phyloP scores from a whole-genome alignment of 1,140 invertebrate species.

The Phortica variegata region DNA sequence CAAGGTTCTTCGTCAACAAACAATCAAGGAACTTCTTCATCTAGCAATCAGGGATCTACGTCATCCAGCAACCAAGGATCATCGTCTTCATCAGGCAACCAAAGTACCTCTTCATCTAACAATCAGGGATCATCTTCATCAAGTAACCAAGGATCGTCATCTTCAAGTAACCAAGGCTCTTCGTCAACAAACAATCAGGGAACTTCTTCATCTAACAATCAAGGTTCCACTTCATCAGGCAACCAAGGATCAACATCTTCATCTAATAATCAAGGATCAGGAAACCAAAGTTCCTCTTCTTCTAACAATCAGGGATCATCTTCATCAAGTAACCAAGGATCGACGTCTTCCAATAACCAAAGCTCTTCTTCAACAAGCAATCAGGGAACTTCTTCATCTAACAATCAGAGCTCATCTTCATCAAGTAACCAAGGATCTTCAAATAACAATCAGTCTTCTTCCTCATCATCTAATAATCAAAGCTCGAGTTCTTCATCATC shows the following conservation, averaged over 20 bases:
- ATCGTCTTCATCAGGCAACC: no score
- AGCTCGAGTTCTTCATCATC: conserved; percentile 28
- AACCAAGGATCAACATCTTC: conserved; percentile 9
- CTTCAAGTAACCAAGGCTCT: conserved; percentile 10
- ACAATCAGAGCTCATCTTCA: conserved; percentile 15
- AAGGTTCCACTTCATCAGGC: conserved; percentile 13
- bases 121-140: conserved; percentile 17
- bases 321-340: conserved; percentile 16
- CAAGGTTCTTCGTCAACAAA: conserved; percentile 11
- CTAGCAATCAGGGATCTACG: conserved; percentile 18
- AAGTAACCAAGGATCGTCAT: no score
- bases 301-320: conserved; percentile 25
- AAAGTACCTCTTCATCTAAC: conserved; percentile 7
- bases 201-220: conserved; percentile 6
- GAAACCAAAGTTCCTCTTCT: background rate
- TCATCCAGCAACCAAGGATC: background rate
- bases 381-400: background rate
- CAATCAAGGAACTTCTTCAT: conserved; percentile 16
- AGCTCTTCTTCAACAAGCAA: background rate
- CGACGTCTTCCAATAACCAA: conserved; percentile 7
- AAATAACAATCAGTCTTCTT: conserved; percentile 11
- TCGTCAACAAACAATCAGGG: conserved; percentile 9
- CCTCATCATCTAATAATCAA: conserved; percentile 23
- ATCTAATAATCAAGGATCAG: background rate
- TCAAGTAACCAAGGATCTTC: conserved; percentile 22